A percentile compares a stretch with the other conserved stretches of the same genome.
phyloP scores from a whole-genome alignment of 1,140 invertebrate genomes.

The Kradibia gibbosae region DNA sequence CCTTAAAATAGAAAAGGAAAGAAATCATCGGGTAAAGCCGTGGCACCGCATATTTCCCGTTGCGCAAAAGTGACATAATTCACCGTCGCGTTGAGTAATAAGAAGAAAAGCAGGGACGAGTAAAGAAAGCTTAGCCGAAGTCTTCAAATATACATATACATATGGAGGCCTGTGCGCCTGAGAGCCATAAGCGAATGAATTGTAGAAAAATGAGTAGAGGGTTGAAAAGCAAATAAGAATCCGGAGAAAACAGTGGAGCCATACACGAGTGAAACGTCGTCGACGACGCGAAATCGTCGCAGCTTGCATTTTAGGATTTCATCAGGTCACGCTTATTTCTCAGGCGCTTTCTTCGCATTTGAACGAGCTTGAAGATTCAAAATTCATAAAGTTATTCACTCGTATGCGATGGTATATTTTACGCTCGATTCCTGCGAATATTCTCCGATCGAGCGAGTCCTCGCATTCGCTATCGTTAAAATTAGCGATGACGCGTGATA shows the following conservation, averaged over 20 bases:
- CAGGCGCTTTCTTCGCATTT: neutral
- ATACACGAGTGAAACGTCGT: neutral
- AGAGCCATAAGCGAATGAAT: neutral
- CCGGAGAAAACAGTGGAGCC: conserved; percentile 52
- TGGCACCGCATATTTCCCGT: conserved; percentile 27
- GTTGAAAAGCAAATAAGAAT: conserved; percentile 60
- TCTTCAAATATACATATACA: neutral
- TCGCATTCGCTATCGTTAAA: conserved; percentile 15
- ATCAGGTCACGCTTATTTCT: neutral
- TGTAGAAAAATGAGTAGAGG: conserved; percentile 43
- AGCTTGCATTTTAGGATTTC: neutral
- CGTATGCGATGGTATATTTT: no score
- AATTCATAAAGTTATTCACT: neutral
- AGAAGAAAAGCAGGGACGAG: conserved; percentile 29
- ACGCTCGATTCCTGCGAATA: neutral
- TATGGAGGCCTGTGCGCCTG: neutral
- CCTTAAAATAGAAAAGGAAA: neutral
- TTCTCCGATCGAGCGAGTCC: neutral
- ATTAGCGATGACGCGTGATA: neutral
- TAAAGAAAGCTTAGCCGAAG: neutral
- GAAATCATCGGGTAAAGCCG: neutral
- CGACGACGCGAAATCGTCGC: neutral
- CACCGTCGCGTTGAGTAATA: conserved; percentile 32
- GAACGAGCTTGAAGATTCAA: neutral
- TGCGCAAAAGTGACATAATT: conserved; percentile 18